phyloP scores from a whole-genome alignment of 2,113 vertebrate genomes.

The Tupaia chinensis region DNA sequence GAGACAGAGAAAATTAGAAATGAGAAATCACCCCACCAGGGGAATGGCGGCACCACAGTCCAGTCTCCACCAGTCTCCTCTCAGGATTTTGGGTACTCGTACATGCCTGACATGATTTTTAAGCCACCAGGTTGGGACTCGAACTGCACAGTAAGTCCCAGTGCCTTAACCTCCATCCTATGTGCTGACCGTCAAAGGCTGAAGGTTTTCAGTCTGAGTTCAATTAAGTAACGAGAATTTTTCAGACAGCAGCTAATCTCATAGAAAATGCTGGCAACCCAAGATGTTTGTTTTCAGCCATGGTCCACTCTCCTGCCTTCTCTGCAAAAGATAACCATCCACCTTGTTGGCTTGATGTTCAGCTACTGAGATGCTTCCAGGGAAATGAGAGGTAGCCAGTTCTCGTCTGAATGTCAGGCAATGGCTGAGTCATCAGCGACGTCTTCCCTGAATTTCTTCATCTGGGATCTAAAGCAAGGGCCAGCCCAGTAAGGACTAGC shows the following conservation, averaged over 20 bases:
- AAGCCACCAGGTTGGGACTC: no score
- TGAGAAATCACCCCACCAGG: no score
- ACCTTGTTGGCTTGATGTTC: background rate
- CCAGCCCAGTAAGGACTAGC: rapidly evolving
- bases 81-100: no score
- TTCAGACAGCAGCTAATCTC: background rate
- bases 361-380: background rate
- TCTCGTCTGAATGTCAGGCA: background rate
- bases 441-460: background rate
- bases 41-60: no score
- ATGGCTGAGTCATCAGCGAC: background rate
- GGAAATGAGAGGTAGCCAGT: background rate
- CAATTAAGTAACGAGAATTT: background rate
- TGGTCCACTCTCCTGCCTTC: background rate
- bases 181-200: background rate
- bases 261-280: background rate
- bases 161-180: no score
- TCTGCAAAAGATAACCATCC: background rate
- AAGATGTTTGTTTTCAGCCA: background rate
- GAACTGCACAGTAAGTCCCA: no score
- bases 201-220: slow-evolving; percentile 19
- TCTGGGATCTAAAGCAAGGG: background rate
- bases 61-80: no score
- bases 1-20: no score
- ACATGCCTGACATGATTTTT: no score